Conservation (phyloP, 2,888 invertebrate species). For the Hesperia comma region DNA sequence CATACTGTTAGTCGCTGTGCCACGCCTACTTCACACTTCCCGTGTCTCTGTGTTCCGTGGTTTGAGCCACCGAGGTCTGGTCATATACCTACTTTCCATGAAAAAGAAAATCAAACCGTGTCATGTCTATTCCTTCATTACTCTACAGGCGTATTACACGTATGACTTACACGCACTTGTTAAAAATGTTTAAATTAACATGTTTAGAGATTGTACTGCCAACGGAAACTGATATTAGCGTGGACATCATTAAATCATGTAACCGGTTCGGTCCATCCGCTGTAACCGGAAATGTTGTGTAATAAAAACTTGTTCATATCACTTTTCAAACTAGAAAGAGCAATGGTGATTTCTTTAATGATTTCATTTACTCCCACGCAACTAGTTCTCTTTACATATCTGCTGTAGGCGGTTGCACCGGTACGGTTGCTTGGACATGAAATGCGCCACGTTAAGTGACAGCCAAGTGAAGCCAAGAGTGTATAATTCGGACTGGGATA, state of each 20-base stretch:
- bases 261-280: conserved; percentile 1
- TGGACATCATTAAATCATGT: conserved; percentile 24
- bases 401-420: too few relatives aligned
- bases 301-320: not conserved
- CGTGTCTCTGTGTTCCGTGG: too few relatives aligned
- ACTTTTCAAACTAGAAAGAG: not conserved
- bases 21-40: too few relatives aligned
- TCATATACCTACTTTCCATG: too few relatives aligned
- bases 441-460: too few relatives aligned
- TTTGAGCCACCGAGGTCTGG: too few relatives aligned
- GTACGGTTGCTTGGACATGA: too few relatives aligned
- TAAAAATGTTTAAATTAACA: conserved; percentile 11
- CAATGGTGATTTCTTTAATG: not conserved
- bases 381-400: too few relatives aligned
- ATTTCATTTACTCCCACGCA: not conserved
- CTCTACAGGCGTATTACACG: not conserved
- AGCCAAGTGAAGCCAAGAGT: too few relatives aligned
- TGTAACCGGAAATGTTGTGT: conserved; percentile 8
- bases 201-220: conserved; percentile 20
- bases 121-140: not conserved
- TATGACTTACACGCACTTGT: conserved; percentile 17
- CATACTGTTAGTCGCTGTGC: too few relatives aligned
- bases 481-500: too few relatives aligned
- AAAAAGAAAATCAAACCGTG: too few relatives aligned
- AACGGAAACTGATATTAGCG: conserved; percentile 29